A percentile compares a stretch with the other conserved stretches of the same genome.
Evolutionary conservation across 2,113 vertebrate species (phyloP).

Genomic region (Aythya baeri): DNA sequence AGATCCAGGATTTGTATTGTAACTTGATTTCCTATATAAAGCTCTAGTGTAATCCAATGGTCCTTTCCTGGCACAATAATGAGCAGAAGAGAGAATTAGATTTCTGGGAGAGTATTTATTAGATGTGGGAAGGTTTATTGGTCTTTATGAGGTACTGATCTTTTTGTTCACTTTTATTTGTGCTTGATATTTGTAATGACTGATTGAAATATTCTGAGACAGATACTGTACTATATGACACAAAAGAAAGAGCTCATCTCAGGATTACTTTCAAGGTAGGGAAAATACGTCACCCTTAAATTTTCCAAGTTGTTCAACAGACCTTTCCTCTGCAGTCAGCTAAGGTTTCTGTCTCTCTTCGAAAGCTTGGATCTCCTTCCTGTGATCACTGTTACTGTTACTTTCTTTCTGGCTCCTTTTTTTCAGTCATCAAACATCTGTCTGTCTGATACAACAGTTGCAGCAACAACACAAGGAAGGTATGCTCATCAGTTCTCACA

Average conservation of each 20-base stretch:
- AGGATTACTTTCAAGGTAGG: background rate
- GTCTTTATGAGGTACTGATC: background rate
- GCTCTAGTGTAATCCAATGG: background rate
- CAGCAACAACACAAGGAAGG: fast-evolving
- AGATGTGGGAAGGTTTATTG: background rate
- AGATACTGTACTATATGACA: background rate
- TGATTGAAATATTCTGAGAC: background rate
- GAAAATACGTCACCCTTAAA: background rate
- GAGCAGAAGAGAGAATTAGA: background rate
- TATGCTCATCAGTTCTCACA: background rate
- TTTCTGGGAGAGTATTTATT: background rate
- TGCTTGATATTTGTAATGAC: background rate
- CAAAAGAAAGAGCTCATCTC: background rate
- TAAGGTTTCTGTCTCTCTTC: background rate
- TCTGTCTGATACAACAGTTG: background rate
- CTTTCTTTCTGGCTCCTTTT: background rate
- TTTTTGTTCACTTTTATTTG: background rate
- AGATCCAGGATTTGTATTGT: background rate
- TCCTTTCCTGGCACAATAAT: background rate
- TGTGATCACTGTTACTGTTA: background rate
- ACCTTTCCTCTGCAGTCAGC: background rate
- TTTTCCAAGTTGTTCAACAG: background rate
- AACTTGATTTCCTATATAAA: background rate
- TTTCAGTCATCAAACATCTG: background rate
- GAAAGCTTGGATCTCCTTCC: background rate